A percentile compares a stretch with the other conserved stretches of the same genome.
Evolutionary conservation across 2,888 invertebrate genomes (phyloP).

Genomic region (Aporophyla nigra): DNA sequence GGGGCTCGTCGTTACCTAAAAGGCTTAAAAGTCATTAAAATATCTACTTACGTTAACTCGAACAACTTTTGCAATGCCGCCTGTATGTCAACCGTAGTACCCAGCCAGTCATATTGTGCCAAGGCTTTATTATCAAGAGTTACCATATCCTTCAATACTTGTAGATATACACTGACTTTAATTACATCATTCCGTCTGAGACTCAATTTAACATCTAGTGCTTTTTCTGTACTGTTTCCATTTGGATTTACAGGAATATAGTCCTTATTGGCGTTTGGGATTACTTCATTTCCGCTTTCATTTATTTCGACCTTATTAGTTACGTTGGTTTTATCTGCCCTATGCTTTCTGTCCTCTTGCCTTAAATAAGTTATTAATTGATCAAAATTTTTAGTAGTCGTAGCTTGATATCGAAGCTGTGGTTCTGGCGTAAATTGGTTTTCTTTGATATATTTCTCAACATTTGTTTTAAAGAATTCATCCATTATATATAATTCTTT

Average conservation of each 20-base stretch:
- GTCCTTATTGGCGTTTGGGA: no score
- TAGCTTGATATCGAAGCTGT: background rate
- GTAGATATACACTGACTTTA: slow-evolving; percentile 66
- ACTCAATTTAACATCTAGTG: slow-evolving; percentile 19
- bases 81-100: slow-evolving; percentile 78
- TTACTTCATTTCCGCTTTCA: background rate
- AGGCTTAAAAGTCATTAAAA: background rate
- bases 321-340: background rate
- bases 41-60: slow-evolving; percentile 78
- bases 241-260: background rate
- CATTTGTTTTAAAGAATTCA: slow-evolving; percentile 34
- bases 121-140: slow-evolving; percentile 70
- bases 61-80: slow-evolving; percentile 74
- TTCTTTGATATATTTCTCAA: slow-evolving; percentile 34
- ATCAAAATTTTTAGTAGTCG: background rate
- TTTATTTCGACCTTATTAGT: background rate
- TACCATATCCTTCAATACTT: slow-evolving; percentile 79
- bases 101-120: slow-evolving; percentile 80
- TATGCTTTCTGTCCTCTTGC: background rate
- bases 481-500: slow-evolving; percentile 43
- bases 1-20: no score
- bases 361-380: background rate
- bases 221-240: background rate
- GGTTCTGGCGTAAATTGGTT: background rate
- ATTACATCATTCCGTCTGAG: slow-evolving; percentile 39